A percentile compares a stretch with the other conserved stretches of the same genome.
Evolutionary conservation across 2,888 invertebrate species (phyloP).

Genomic region (Ectropis crepuscularia): DNA sequence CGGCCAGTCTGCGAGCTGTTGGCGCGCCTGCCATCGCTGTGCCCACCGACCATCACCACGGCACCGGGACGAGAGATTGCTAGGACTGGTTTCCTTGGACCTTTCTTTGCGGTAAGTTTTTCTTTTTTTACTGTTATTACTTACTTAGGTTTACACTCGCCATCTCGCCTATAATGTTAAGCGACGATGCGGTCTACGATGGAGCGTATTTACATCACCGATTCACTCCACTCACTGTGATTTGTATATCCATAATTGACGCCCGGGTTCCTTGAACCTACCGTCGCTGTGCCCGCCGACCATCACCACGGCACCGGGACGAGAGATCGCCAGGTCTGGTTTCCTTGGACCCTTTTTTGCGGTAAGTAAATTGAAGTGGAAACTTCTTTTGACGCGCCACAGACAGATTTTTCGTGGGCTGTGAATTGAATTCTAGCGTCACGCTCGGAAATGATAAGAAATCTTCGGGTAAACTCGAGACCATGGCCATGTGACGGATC

Average conservation of each 20-base stretch:
- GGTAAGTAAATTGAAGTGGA: too few relatives aligned
- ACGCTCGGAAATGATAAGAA: too few relatives aligned
- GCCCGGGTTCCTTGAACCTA: constrained; percentile 39
- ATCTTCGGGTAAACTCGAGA: too few relatives aligned
- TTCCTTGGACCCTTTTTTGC: constrained; percentile 96
- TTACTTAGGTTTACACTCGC: too few relatives aligned
- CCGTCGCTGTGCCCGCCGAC: constrained; percentile 88
- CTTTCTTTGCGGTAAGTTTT: constrained; percentile 91
- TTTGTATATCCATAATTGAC: not conserved
- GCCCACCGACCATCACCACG: constrained; percentile 90
- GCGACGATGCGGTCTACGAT: too few relatives aligned
- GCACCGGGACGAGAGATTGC: constrained; percentile 94
- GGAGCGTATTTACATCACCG: not conserved
- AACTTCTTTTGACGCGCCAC: too few relatives aligned
- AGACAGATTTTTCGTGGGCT: too few relatives aligned
- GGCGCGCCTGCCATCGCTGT: constrained; percentile 81
- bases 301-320: constrained; percentile 90
- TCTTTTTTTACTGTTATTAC: not conserved
- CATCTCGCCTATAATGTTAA: too few relatives aligned
- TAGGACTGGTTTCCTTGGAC: constrained; percentile 93
- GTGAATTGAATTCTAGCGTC: too few relatives aligned
- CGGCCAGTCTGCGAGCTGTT: constrained; percentile 88
- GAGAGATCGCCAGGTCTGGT: constrained; percentile 93
- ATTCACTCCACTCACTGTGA: too few relatives aligned
- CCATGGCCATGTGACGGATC: too few relatives aligned